Conservation (phyloP, 2,113 vertebrate genomes). For the Clinocottus analis region DNA sequence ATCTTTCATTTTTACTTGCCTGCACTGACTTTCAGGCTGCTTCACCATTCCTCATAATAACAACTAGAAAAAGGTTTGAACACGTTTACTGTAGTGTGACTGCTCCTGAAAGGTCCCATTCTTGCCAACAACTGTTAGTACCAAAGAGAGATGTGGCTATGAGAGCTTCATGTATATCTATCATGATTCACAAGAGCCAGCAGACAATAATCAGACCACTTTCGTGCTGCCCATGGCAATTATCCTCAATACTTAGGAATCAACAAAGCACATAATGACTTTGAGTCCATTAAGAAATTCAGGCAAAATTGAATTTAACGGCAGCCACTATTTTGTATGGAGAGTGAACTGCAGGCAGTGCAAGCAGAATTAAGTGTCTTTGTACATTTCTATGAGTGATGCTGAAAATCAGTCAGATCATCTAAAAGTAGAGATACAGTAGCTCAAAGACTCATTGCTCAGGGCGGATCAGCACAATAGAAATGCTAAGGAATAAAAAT, state of each 20-base stretch:
- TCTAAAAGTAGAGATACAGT: background rate
- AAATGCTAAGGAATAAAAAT: background rate
- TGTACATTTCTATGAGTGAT: slow-evolving; percentile 39
- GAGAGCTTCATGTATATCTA: slow-evolving; percentile 88
- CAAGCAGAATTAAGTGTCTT: slow-evolving; percentile 44
- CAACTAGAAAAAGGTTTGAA: slow-evolving; percentile 23
- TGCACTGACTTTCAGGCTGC: slow-evolving; percentile 33
- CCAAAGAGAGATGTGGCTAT: slow-evolving; percentile 86
- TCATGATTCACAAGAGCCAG: slow-evolving; percentile 89
- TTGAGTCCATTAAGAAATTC: slow-evolving; percentile 64
- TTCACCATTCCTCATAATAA: slow-evolving; percentile 44
- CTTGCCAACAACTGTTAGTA: slow-evolving; percentile 78
- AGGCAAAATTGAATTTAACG: slow-evolving; percentile 61
- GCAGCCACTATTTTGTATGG: slow-evolving; percentile 21
- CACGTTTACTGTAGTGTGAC: slow-evolving; percentile 15
- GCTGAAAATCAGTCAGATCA: slow-evolving; percentile 26
- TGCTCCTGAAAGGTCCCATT: slow-evolving; percentile 31
- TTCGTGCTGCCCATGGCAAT: slow-evolving; percentile 92
- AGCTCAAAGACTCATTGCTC: background rate
- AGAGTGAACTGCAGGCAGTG: slow-evolving; percentile 28
- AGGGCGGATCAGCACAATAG: slow-evolving; percentile 12
- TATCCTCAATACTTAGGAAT: slow-evolving; percentile 93
- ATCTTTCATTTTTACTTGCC: slow-evolving; percentile 69
- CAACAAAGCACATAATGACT: slow-evolving; percentile 96
- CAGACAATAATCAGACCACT: slow-evolving; percentile 92